These are phyloP conservation scores for Micromys minutus DNA, from an alignment of 2,113 vertebrate genomes.

Conservation along the genomic window DNA sequence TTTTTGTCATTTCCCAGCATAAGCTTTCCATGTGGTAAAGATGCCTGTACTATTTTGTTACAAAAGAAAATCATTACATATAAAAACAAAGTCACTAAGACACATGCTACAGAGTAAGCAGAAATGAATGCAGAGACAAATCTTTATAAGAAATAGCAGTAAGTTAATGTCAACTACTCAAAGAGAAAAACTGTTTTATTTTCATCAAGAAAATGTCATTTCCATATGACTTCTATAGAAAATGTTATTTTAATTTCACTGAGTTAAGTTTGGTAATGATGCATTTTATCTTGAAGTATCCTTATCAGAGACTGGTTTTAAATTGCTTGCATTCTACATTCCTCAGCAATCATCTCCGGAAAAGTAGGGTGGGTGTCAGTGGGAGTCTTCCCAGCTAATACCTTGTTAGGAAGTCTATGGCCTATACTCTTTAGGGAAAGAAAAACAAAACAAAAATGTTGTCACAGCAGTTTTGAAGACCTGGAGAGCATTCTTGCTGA, in stretches of 20 bases:
- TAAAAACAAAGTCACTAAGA: not conserved
- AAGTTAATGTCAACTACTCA: not conserved
- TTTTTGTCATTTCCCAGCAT: not conserved
- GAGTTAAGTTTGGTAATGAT: not conserved
- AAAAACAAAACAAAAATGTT: not conserved
- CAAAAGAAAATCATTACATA: not conserved
- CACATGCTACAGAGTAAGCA: not conserved
- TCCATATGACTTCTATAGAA: not conserved
- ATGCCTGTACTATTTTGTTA: not conserved
- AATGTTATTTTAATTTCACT: not conserved
- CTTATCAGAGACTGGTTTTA: not conserved
- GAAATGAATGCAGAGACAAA: not conserved
- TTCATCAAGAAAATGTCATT: not conserved
- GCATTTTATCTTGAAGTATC: not conserved
- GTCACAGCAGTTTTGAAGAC: constrained; percentile 51
- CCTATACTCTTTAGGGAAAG: not conserved
- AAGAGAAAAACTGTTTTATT: constrained; percentile 10
- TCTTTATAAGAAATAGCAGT: not conserved
- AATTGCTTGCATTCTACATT: not conserved
- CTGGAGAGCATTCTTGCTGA: constrained; percentile 55
- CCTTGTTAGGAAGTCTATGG: not conserved
- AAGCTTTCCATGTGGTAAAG: not conserved
- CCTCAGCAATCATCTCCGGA: not conserved
- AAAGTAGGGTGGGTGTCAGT: not conserved
- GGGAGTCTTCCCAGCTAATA: constrained; percentile 10